These are phyloP conservation scores for Trochalopteron elliotii DNA, from an alignment of 2,113 vertebrate species.

Conservation along the genomic window DNA sequence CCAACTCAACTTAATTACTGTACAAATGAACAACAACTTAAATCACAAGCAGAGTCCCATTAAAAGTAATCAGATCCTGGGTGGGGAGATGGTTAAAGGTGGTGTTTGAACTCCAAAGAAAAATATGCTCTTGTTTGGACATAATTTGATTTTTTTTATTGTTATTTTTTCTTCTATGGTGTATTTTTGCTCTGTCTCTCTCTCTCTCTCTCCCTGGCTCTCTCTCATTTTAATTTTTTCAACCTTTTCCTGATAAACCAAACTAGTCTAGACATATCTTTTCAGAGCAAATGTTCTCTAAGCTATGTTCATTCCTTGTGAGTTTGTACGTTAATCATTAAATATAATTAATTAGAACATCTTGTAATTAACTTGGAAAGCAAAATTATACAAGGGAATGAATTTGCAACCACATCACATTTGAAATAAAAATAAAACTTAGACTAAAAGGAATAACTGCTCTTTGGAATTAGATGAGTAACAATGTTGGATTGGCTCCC, in stretches of 20 bases:
- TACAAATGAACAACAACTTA: slow-evolving; percentile 73
- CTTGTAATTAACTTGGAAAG: slow-evolving; percentile 74
- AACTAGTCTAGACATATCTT: slow-evolving; percentile 72
- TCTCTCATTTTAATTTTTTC: slow-evolving; percentile 63
- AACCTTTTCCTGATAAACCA: slow-evolving; percentile 64
- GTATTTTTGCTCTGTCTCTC: slow-evolving; percentile 42
- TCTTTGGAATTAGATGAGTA: slow-evolving; percentile 69
- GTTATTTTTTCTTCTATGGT: slow-evolving; percentile 51
- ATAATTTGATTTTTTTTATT: slow-evolving; percentile 55
- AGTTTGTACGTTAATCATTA: slow-evolving; percentile 75
- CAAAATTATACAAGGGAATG: slow-evolving; percentile 72
- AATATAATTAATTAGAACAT: slow-evolving; percentile 75
- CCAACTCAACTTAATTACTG: slow-evolving; percentile 65
- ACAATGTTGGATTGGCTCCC: slow-evolving; percentile 59
- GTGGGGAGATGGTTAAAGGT: slow-evolving; percentile 65
- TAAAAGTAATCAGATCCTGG: slow-evolving; percentile 73
- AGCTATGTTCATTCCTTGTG: slow-evolving; percentile 65
- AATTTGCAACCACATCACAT: slow-evolving; percentile 70
- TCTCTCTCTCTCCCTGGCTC: slow-evolving; percentile 5
- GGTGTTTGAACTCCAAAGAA: slow-evolving; percentile 60
- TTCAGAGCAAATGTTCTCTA: slow-evolving; percentile 66
- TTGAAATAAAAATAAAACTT: slow-evolving; percentile 72
- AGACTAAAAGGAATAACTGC: slow-evolving; percentile 66
- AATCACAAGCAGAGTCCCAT: slow-evolving; percentile 66
- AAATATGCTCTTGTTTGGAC: slow-evolving; percentile 65